Conservation (phyloP, 2,113 vertebrate species). For the Aplodontia rufa region DNA sequence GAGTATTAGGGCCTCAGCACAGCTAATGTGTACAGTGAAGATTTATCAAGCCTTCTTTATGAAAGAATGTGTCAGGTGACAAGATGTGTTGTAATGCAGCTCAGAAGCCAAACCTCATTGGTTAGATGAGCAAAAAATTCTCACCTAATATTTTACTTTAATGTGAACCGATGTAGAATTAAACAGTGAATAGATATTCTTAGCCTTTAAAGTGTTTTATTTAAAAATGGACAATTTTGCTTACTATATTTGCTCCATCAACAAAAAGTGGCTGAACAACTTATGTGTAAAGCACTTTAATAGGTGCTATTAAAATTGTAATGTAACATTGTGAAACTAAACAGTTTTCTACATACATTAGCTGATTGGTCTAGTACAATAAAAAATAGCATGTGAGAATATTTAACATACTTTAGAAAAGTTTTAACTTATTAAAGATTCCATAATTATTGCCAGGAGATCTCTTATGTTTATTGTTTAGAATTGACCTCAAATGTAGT, state of each 20-base stretch:
- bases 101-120: not conserved
- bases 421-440: conserved; percentile 9
- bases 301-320: conserved; percentile 30
- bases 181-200: not conserved
- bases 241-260: conserved; percentile 31
- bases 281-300: not conserved
- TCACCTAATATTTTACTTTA: not conserved
- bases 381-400: conserved; percentile 15
- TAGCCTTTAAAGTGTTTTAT: conserved; percentile 28
- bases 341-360: not conserved
- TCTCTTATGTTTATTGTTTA: conserved; percentile 44
- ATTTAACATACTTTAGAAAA: not conserved
- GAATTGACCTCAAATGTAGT: not conserved
- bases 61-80: not conserved
- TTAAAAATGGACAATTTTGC: conserved; percentile 29
- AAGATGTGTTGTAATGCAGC: not conserved
- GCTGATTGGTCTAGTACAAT: not conserved
- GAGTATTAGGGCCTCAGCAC: conserved; percentile 11
- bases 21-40: not conserved
- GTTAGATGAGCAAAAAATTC: not conserved
- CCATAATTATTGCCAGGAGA: not conserved
- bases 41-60: conserved; percentile 12
- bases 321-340: not conserved
- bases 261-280: conserved; percentile 45
- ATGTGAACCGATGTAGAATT: not conserved